phyloP scores from a whole-genome alignment of 2,888 invertebrate species.

The Troilus luridus region DNA sequence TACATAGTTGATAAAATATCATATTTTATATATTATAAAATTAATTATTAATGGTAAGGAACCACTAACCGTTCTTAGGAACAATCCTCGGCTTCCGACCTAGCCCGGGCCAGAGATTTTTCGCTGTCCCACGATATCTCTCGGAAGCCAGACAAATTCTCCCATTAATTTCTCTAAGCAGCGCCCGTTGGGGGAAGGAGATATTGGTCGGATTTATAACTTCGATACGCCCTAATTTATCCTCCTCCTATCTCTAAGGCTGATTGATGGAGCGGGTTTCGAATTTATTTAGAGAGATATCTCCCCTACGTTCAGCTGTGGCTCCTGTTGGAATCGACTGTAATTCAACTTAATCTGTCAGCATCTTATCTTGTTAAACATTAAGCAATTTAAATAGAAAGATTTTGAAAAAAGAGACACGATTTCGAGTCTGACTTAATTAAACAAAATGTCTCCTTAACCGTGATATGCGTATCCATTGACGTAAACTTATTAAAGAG shows the following conservation, averaged over 20 bases:
- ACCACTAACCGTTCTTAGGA: neutral
- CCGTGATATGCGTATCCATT: too few relatives aligned
- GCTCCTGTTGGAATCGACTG: neutral
- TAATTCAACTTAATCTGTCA: slow-evolving; percentile 34
- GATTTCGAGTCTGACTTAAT: neutral
- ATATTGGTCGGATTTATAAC: slow-evolving; percentile 7
- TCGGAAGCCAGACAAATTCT: slow-evolving; percentile 26
- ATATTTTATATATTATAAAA: too few relatives aligned
- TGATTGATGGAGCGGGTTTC: slow-evolving; percentile 11
- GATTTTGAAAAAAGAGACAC: neutral
- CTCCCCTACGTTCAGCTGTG: neutral
- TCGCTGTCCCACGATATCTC: neutral
- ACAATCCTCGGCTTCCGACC: neutral
- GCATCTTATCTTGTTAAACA: slow-evolving; percentile 24
- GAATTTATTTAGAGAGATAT: slow-evolving; percentile 13
- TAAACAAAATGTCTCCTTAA: too few relatives aligned
- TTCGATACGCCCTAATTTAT: slow-evolving; percentile 21
- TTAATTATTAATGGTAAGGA: neutral
- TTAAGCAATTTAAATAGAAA: neutral
- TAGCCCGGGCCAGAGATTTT: neutral
- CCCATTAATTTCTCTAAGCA: slow-evolving; percentile 39
- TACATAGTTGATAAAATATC: too few relatives aligned
- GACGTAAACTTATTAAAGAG: too few relatives aligned
- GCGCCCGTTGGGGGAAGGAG: slow-evolving; percentile 1
- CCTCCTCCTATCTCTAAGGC: neutral